Evolutionary conservation across 1,140 invertebrate genomes (phyloP), one percentile per base, ranked within the genome.

Genomic region (Drosophila aff.): DNA sequence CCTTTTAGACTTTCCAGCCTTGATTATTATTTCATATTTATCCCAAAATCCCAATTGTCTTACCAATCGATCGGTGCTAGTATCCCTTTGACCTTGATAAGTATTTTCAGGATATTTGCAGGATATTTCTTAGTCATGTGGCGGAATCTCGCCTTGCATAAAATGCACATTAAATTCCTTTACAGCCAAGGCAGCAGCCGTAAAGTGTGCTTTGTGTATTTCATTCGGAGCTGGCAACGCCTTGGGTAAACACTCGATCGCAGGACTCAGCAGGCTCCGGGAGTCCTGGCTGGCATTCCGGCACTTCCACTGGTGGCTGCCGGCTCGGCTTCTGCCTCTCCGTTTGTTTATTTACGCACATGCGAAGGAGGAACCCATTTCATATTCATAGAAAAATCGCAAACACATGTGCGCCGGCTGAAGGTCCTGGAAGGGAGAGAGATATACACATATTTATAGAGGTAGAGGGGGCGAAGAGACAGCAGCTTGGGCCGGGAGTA

Each of bases 301-400:
- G 66, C 36, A 59, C 50, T 55, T 38, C 3, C 47, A 67, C 40
- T 44, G 33, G 28, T 43, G 47, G 33, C 38, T 44, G 62, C 26
- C 26, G 26, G 26, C 26, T 36, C 31, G 46, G 43, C 61, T 44
- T 59, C 55, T 76, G 72, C 53, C 18, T 47, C 44, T 71, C 63
- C 86, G 81, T 67, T 84, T 84, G 84, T 89, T 90, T 89, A 89
- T 89, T 89, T 90, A 89, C 84, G 84, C 84, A 89, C 81, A 81
- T 69, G 85, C 78, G 68, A 87, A 59, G 76, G 55, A 50, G 79
- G 69, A 68, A 86, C 81, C 84, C 83, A 89, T 89, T 89, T 89
- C 78, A 84, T 89, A 89, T 89, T 89, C 84, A 89, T 89, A 90
- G 84, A 89, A 89, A 89, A 89, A 84, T 89, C 66, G 85, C 78